A percentile compares a stretch with the other conserved stretches of the same genome.
Conservation (phyloP, 53 echinoderm and acorn worm species). For the Henricia sp. region DNA sequence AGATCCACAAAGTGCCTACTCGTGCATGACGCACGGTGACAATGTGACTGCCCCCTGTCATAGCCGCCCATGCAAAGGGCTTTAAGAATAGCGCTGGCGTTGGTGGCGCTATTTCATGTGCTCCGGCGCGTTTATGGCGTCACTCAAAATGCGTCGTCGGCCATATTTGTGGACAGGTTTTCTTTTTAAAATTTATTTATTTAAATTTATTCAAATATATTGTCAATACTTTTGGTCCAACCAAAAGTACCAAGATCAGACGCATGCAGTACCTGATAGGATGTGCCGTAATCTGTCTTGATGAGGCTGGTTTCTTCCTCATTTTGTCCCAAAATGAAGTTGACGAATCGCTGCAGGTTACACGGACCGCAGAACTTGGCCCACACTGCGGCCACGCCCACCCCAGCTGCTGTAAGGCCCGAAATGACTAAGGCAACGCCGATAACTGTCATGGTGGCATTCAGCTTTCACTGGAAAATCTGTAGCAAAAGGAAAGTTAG, state of each 20-base stretch:
- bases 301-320: conserved; percentile 61
- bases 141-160: too few relatives aligned
- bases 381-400: conserved; percentile 62
- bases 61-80: too few relatives aligned
- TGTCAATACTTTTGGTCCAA: not conserved
- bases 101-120: too few relatives aligned
- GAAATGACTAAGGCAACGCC: conserved; percentile 65
- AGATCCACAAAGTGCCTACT: too few relatives aligned
- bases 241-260: not conserved
- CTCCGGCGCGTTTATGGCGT: too few relatives aligned
- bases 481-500: too few relatives aligned
- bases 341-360: conserved; percentile 13
- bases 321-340: conserved; percentile 6
- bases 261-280: conserved; percentile 49
- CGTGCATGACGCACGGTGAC: too few relatives aligned
- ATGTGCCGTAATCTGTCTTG: conserved; percentile 56
- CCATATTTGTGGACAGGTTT: too few relatives aligned
- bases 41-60: too few relatives aligned
- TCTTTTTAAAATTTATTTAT: not conserved
- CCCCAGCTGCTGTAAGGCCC: conserved; percentile 64
- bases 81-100: too few relatives aligned
- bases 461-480: too few relatives aligned
- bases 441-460: conserved; percentile 62
- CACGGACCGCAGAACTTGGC: conserved; percentile 55
- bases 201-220: not conserved